A percentile compares a stretch with the other conserved stretches of the same genome.
Evolutionary conservation across 2,888 invertebrate genomes (phyloP).

Genomic region (Rotaria sp.): DNA sequence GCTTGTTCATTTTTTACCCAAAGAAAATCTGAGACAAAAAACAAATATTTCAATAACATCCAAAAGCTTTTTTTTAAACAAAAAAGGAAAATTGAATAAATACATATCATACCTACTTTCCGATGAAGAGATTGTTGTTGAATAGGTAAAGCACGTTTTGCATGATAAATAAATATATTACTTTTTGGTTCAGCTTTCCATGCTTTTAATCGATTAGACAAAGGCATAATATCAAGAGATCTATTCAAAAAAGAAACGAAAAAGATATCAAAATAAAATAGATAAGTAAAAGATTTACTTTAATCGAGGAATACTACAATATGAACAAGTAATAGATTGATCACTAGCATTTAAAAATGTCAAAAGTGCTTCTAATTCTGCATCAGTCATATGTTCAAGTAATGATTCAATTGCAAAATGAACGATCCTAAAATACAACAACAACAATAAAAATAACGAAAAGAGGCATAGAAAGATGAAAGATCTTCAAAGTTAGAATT

Average conservation of each 20-base stretch:
- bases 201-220: not conserved
- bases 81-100: not conserved
- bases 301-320: not conserved
- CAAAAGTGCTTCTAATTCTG: not conserved
- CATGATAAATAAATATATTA: not conserved
- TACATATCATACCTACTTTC: slow-evolving; percentile 1
- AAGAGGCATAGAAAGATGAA: too few species aligned
- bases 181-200: not conserved
- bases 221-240: not conserved
- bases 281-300: not conserved
- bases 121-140: slow-evolving; percentile 6
- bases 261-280: not conserved
- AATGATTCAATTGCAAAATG: slow-evolving; percentile 13
- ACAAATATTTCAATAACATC: too few species aligned
- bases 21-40: not conserved
- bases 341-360: not conserved
- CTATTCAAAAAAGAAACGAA: not conserved
- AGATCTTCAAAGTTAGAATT: too few species aligned
- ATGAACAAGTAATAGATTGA: not conserved
- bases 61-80: not conserved
- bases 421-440: not conserved
- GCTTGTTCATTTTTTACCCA: not conserved
- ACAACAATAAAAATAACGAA: too few species aligned
- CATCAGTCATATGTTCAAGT: slow-evolving; percentile 1
- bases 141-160: not conserved